A percentile compares a stretch with the other conserved stretches of the same genome.
phyloP scores from a whole-genome alignment of 2,888 invertebrate genomes.

The Epinotia nisella region DNA sequence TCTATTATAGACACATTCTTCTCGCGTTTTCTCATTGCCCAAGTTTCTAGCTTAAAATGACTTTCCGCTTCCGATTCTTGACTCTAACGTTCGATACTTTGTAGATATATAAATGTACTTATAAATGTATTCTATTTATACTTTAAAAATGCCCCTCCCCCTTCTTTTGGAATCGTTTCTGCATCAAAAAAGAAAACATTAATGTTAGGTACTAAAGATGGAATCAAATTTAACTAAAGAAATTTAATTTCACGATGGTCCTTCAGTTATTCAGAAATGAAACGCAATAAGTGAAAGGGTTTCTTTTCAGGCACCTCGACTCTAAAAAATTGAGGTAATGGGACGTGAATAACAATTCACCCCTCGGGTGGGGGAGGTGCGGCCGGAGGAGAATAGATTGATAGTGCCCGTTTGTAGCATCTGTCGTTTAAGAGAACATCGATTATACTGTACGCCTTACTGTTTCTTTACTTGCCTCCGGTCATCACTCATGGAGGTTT shows the following conservation, averaged over 20 bases:
- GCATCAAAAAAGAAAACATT: conserved; percentile 50
- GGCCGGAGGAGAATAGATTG: conserved; percentile 72
- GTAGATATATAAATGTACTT: no score
- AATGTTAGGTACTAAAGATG: conserved; percentile 51
- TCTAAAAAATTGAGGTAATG: conserved; percentile 84
- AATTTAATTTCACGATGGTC: conserved; percentile 76
- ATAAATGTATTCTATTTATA: no score
- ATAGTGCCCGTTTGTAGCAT: conserved; percentile 83
- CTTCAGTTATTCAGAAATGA: conserved; percentile 73
- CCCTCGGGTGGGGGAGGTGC: conserved; percentile 59
- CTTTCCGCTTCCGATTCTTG: conserved; percentile 29
- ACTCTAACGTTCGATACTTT: background rate
- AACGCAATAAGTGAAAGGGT: conserved; percentile 82
- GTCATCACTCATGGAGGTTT: conserved; percentile 66
- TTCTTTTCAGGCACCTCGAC: conserved; percentile 77
- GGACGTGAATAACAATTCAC: conserved; percentile 84
- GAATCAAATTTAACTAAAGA: conserved; percentile 68
- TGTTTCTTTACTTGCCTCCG: conserved; percentile 80
- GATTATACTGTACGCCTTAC: conserved; percentile 79
- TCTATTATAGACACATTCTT: conserved; percentile 72
- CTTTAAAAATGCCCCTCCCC: background rate
- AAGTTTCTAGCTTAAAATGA: conserved; percentile 52
- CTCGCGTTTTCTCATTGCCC: conserved; percentile 56
- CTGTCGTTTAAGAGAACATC: conserved; percentile 83
- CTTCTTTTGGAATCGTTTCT: background rate